These are phyloP conservation scores for Ceratina japonica DNA, from an alignment of 1,140 invertebrate species.

Conservation along the genomic window DNA sequence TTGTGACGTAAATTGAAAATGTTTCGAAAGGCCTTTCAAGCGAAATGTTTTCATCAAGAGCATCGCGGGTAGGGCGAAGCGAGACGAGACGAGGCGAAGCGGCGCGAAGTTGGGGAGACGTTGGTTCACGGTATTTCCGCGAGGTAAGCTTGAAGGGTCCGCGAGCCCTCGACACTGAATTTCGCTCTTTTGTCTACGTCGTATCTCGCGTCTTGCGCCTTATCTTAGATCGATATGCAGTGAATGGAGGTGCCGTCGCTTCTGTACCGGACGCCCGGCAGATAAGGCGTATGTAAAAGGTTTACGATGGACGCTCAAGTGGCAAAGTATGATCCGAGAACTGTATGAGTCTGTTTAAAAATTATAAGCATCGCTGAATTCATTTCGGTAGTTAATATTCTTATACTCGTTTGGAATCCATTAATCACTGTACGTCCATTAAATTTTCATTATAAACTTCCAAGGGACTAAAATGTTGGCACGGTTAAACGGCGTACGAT, in stretches of 20 bases:
- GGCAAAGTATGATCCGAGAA: too few relatives aligned
- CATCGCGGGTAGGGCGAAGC: too few relatives aligned
- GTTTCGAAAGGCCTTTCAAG: conserved; percentile 20
- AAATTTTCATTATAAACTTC: too few relatives aligned
- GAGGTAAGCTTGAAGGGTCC: not conserved
- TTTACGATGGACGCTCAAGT: not conserved
- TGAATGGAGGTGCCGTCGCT: not conserved
- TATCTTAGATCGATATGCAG: not conserved
- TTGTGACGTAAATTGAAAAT: conserved; percentile 36
- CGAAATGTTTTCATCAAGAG: conserved; percentile 8
- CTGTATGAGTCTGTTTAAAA: too few relatives aligned
- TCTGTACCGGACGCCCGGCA: not conserved
- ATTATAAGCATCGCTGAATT: too few relatives aligned
- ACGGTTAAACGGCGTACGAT: too few relatives aligned
- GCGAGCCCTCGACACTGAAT: not conserved
- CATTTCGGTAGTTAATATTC: too few relatives aligned
- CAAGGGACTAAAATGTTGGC: too few relatives aligned
- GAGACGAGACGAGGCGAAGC: too few relatives aligned
- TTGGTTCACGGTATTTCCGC: not conserved
- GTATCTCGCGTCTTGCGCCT: not conserved
- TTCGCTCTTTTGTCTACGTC: conserved; percentile 2
- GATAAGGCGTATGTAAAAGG: too few relatives aligned
- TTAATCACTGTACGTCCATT: too few relatives aligned
- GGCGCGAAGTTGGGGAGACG: not conserved
- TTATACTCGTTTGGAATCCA: too few relatives aligned